These are phyloP conservation scores for Cephalopholis sonnerati DNA, from an alignment of 2,113 vertebrate species.

Conservation along the genomic window DNA sequence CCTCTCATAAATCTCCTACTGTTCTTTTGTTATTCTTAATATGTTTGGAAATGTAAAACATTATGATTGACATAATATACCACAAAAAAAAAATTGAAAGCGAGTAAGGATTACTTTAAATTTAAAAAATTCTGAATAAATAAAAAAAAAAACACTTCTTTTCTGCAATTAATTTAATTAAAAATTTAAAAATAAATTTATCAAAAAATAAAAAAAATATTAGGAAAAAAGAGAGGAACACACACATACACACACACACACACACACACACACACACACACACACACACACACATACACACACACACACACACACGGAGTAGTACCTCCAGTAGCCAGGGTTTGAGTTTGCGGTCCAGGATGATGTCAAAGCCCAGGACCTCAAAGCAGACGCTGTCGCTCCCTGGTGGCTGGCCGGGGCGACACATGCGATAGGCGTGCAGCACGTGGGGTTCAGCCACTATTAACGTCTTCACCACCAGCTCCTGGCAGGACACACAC, in stretches of 20 bases:
- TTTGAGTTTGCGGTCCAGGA: conserved; percentile 97
- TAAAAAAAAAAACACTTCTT: too few relatives aligned
- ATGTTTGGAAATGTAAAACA: background rate
- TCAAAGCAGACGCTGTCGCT: conserved; percentile 99
- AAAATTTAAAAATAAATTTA: background rate
- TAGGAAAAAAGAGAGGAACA: background rate
- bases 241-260: conserved; percentile 3
- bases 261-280: background rate
- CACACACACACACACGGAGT: background rate
- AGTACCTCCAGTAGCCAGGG: conserved; percentile 98
- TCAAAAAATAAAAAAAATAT: background rate
- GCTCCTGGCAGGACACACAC: conserved; percentile 84
- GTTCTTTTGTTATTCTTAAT: background rate
- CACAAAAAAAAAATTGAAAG: background rate
- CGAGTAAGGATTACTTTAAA: background rate
- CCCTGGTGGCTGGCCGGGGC: conserved; percentile 95
- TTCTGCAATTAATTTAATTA: background rate
- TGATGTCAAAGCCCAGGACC: conserved; percentile 97
- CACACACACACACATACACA: conserved; percentile 11
- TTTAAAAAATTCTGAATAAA: too few relatives aligned
- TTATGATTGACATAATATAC: background rate
- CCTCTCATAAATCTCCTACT: background rate
- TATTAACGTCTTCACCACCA: conserved; percentile 97
- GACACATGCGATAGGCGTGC: conserved; percentile 98
- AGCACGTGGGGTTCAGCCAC: conserved; percentile 97